Conservation (phyloP, 2,888 invertebrate genomes). For the Gandaritis pyraliata region DNA sequence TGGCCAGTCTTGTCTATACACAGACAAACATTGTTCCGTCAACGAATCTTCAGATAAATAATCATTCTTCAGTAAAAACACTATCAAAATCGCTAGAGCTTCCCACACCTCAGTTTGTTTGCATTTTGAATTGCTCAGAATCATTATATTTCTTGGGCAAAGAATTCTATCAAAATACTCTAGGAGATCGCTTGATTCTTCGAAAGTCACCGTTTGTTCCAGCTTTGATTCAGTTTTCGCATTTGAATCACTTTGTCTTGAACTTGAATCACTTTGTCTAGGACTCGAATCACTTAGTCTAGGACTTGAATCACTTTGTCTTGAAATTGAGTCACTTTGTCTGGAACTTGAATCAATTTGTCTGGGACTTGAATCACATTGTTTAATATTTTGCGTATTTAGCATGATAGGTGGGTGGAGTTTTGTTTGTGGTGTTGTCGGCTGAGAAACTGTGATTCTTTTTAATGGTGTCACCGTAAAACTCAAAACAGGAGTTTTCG, state of each 20-base stretch:
- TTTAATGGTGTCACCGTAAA: slow-evolving; percentile 10
- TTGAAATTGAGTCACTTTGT: background rate
- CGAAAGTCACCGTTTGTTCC: slow-evolving; percentile 17
- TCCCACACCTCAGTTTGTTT: slow-evolving; percentile 64
- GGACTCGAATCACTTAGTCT: slow-evolving; percentile 14
- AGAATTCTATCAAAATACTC: slow-evolving; percentile 70
- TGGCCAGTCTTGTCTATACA: slow-evolving; percentile 88
- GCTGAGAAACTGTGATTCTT: slow-evolving; percentile 10
- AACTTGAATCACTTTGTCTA: background rate
- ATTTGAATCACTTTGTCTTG: slow-evolving; percentile 3
- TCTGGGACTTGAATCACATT: background rate
- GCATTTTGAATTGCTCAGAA: slow-evolving; percentile 55
- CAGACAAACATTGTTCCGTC: slow-evolving; percentile 87
- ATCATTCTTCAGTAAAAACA: slow-evolving; percentile 79
- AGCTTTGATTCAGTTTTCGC: slow-evolving; percentile 18
- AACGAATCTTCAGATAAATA: slow-evolving; percentile 85
- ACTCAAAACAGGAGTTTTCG: slow-evolving; percentile 10
- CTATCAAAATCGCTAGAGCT: slow-evolving; percentile 69
- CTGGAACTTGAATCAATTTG: background rate
- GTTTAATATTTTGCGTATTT: slow-evolving; percentile 9
- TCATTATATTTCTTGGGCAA: slow-evolving; percentile 70
- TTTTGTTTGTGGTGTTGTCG: slow-evolving; percentile 5
- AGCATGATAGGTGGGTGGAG: slow-evolving; percentile 10
- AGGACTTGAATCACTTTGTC: background rate
- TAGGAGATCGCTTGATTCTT: slow-evolving; percentile 42